Conservation (phyloP, 2,797 vertebrate species). For the Acipenser oxyrinchus region DNA sequence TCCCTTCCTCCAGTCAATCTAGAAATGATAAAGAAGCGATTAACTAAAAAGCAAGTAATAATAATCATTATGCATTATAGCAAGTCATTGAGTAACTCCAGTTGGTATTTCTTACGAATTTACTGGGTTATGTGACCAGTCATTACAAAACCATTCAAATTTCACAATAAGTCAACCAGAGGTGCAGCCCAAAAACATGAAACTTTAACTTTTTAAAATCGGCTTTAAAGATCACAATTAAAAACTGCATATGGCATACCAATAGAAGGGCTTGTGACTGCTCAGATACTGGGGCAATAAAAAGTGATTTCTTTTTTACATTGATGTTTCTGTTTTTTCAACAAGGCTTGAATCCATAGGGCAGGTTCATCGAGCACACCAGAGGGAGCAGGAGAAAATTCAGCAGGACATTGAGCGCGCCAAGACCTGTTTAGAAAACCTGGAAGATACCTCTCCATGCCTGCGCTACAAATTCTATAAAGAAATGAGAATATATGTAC, state of each 20-base stretch:
- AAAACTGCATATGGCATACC: too few species aligned
- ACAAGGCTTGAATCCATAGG: conserved; percentile 70
- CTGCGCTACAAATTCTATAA: conserved; percentile 75
- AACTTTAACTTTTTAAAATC: too few species aligned
- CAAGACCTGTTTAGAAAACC: conserved; percentile 52
- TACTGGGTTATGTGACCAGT: too few species aligned
- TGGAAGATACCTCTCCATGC: conserved; percentile 64
- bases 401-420: conserved; percentile 62
- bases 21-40: conserved; percentile 71
- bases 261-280: too few species aligned
- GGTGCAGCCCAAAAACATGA: too few species aligned
- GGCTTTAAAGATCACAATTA: too few species aligned
- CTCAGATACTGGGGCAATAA: too few species aligned
- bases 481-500: conserved; percentile 66
- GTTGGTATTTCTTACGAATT: too few species aligned
- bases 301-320: background rate
- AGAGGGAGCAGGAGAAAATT: conserved; percentile 73
- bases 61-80: background rate
- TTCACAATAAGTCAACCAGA: too few species aligned
- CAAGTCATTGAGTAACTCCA: too few species aligned
- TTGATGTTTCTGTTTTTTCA: background rate
- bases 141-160: too few species aligned
- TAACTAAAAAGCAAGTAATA: conserved; percentile 65
- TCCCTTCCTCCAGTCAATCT: conserved; percentile 61
- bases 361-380: conserved; percentile 72